Conservation (phyloP, 2,888 invertebrate genomes). For the Silvanus unidentatus region DNA sequence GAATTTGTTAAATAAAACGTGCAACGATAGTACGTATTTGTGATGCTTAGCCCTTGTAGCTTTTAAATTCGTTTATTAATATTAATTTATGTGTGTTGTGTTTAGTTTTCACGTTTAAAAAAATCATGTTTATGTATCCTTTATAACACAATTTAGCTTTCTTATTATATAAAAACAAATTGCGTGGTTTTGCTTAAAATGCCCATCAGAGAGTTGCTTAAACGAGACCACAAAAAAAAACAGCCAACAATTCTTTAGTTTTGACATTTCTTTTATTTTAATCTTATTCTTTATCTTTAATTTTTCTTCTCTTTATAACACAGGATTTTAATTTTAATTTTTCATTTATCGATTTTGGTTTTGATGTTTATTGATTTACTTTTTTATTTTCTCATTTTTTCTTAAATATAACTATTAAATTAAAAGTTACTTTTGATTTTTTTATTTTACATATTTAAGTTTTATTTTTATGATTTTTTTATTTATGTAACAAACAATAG, state of each 20-base stretch:
- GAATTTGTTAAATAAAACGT: no score
- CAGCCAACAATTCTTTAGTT: slow-evolving; percentile 22
- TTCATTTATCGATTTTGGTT: slow-evolving; percentile 26
- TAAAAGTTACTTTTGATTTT: slow-evolving; percentile 30
- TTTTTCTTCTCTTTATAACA: slow-evolving; percentile 14
- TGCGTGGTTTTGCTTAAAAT: slow-evolving; percentile 43
- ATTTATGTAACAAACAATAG: slow-evolving; percentile 16
- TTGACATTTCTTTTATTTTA: slow-evolving; percentile 19
- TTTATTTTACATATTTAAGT: slow-evolving; percentile 34
- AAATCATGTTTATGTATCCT: slow-evolving; percentile 18
- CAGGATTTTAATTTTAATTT: slow-evolving; percentile 21
- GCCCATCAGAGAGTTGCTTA: slow-evolving; percentile 40
- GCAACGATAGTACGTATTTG: no score
- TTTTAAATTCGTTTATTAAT: slow-evolving; percentile 22
- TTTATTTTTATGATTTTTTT: slow-evolving; percentile 36
- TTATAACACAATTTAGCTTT: slow-evolving; percentile 38
- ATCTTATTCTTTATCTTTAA: slow-evolving; percentile 22
- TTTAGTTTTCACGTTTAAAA: slow-evolving; percentile 36
- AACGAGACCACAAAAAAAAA: slow-evolving; percentile 44
- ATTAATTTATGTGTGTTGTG: slow-evolving; percentile 43
- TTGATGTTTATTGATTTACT: slow-evolving; percentile 31
- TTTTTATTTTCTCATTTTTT: slow-evolving; percentile 12
- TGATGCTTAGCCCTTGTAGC: slow-evolving; percentile 31
- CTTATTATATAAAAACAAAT: slow-evolving; percentile 28
- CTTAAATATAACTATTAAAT: slow-evolving; percentile 21